A percentile compares a stretch with the other conserved stretches of the same genome.
phyloP scores from a whole-genome alignment of 2,113 vertebrate species.

The Pseudorhombus dupliciocellatus region DNA sequence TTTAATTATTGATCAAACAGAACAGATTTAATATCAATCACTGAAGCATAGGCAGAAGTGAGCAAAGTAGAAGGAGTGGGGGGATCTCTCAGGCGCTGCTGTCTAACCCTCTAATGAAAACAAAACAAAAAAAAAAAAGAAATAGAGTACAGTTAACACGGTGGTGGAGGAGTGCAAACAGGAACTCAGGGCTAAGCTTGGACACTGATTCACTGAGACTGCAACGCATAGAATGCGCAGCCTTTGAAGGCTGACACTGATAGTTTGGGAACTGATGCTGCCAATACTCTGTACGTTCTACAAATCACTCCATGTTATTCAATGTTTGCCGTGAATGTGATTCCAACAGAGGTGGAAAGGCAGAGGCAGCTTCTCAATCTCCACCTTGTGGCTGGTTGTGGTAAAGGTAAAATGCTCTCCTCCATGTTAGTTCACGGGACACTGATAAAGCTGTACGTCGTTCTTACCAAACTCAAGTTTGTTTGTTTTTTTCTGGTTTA shows the following conservation, averaged over 20 bases:
- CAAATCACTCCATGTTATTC: constrained; percentile 39
- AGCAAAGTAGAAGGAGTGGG: constrained; percentile 65
- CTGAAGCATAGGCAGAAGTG: constrained; percentile 69
- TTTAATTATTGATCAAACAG: constrained; percentile 81
- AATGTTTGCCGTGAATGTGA: constrained; percentile 14
- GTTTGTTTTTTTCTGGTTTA: too few species aligned
- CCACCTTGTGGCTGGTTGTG: too few species aligned
- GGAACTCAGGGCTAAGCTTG: constrained; percentile 41
- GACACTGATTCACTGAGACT: constrained; percentile 45
- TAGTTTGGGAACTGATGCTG: constrained; percentile 30
- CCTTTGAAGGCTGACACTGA: constrained; percentile 30
- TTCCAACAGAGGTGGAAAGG: constrained; percentile 17
- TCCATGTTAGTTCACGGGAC: too few species aligned
- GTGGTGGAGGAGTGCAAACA: constrained; percentile 41
- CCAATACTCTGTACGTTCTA: constrained; percentile 24
- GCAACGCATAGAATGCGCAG: constrained; percentile 9
- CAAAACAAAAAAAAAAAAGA: constrained; percentile 27
- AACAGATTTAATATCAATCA: constrained; percentile 79
- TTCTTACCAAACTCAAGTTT: too few species aligned
- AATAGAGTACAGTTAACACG: constrained; percentile 29
- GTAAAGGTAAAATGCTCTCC: too few species aligned
- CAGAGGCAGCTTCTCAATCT: not conserved
- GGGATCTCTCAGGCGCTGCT: constrained; percentile 48
- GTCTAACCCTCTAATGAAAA: constrained; percentile 62
- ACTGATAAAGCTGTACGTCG: too few species aligned